Conservation (phyloP, 2,888 invertebrate species). For the Apodemia duryi region DNA sequence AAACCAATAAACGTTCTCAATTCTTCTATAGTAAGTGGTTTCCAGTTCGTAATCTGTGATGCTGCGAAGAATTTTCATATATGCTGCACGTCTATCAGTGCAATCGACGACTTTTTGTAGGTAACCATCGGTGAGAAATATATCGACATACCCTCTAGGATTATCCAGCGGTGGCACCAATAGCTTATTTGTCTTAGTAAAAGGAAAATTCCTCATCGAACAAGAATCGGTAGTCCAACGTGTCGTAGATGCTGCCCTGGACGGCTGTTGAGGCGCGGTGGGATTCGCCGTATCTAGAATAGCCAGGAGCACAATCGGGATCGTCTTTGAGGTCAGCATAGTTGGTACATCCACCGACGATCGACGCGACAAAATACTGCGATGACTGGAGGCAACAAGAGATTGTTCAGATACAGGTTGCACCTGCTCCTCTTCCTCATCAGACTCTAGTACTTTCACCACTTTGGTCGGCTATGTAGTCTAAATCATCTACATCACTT, state of each 20-base stretch:
- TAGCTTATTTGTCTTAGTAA: not conserved
- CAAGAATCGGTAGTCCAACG: no score
- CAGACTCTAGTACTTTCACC: not conserved
- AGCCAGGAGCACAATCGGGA: no score
- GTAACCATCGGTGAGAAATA: not conserved
- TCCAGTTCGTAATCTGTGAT: not conserved
- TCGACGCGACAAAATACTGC: not conserved
- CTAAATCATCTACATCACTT: not conserved
- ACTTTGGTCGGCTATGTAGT: not conserved
- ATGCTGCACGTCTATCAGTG: not conserved
- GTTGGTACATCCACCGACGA: not conserved
- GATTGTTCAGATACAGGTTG: no score
- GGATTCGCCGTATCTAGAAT: no score
- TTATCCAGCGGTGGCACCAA: not conserved
- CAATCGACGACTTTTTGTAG: not conserved
- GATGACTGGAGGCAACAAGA: no score
- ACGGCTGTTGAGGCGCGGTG: not conserved
- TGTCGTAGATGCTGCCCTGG: not conserved
- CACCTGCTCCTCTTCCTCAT: not conserved
- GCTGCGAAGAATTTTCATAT: not conserved
- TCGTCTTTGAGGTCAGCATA: no score
- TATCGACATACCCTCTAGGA: not conserved
- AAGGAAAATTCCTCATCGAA: not conserved
- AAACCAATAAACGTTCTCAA: not conserved
- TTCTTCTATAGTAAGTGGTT: not conserved